Conservation (phyloP, 2,888 invertebrate species). For the Penaeus monodon region DNA sequence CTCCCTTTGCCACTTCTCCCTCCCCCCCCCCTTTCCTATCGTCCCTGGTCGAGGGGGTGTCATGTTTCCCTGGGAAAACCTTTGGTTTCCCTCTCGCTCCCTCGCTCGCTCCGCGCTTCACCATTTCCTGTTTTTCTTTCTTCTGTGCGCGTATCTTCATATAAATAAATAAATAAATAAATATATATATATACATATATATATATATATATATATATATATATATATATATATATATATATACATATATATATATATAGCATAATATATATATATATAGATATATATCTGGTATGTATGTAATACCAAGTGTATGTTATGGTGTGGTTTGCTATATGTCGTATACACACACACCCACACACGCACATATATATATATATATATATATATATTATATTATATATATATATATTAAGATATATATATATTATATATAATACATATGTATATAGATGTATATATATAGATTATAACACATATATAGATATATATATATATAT, state of each 20-base stretch:
- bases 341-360: no score
- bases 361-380: no score
- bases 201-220: not conserved
- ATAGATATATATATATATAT: not conserved
- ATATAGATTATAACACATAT: not conserved
- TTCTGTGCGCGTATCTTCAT: not conserved
- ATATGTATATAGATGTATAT: no score
- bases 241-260: no score
- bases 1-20: not conserved
- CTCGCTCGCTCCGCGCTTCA: not conserved
- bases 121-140: not conserved
- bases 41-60: not conserved
- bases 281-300: no score
- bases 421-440: no score
- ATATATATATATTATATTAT: no score
- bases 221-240: no score
- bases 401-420: no score
- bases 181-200: not conserved
- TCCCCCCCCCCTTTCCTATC: not conserved
- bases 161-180: not conserved
- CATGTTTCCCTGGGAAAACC: conserved; percentile 1
- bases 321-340: no score
- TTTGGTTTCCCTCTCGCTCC: not conserved
- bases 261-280: no score
- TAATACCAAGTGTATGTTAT: no score